These are phyloP conservation scores for Haliaeetus leucogaster DNA, from an alignment of 2,113 vertebrate genomes.

Conservation along the genomic window DNA sequence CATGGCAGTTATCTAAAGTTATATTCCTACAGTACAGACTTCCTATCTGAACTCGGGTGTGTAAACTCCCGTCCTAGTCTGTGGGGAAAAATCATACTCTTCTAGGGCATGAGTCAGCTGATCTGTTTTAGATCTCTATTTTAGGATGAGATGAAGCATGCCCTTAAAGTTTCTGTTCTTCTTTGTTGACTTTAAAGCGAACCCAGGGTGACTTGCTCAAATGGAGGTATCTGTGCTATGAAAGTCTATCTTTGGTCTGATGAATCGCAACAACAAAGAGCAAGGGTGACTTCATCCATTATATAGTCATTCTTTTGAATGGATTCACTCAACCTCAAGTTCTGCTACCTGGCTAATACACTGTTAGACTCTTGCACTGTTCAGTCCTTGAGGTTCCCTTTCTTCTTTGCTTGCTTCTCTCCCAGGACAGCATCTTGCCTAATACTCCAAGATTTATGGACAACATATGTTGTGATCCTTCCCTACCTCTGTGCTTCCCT, in stretches of 20 bases:
- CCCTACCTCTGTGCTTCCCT: neutral
- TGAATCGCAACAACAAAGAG: neutral
- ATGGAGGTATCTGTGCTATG: neutral
- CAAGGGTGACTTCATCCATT: neutral
- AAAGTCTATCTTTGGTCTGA: constrained; percentile 5
- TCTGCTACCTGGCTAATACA: neutral
- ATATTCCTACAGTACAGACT: neutral
- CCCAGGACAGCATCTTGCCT: neutral
- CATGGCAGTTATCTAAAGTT: fast-evolving
- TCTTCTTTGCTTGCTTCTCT: neutral
- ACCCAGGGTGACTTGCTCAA: neutral
- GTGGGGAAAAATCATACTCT: neutral
- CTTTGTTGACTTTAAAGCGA: neutral
- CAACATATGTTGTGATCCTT: fast-evolving
- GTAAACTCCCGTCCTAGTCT: neutral
- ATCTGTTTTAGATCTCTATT: constrained; percentile 33
- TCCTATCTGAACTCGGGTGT: neutral
- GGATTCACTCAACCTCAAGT: neutral
- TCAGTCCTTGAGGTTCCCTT: neutral
- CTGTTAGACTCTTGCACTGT: neutral
- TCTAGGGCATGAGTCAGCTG: constrained; percentile 39
- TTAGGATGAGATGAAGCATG: constrained; percentile 29
- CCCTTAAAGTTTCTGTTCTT: neutral
- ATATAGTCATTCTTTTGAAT: neutral
- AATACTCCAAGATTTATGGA: neutral